phyloP scores from a whole-genome alignment of 2,888 invertebrate genomes.

The Eristalinus sepulchralis region DNA sequence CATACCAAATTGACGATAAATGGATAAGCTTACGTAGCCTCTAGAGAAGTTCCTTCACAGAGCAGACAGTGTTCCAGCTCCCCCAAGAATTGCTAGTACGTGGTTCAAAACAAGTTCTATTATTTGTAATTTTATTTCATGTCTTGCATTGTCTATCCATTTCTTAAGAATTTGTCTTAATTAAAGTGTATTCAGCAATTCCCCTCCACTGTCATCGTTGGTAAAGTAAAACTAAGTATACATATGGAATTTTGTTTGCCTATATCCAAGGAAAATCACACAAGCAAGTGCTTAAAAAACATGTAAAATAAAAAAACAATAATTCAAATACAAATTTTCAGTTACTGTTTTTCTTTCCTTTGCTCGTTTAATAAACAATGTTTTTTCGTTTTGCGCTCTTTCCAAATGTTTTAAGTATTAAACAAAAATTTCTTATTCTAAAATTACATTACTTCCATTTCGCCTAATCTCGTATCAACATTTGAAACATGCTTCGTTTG shows the following conservation, averaged over 20 bases:
- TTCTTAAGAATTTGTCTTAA: not conserved
- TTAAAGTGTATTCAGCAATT: not conserved
- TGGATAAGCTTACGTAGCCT: no score
- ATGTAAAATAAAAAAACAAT: not conserved
- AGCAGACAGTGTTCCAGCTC: no score
- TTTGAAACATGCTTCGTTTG: slow-evolving; percentile 47
- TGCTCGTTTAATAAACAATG: slow-evolving; percentile 6
- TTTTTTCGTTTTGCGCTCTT: not conserved
- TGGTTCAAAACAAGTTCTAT: not conserved
- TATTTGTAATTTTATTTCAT: not conserved
- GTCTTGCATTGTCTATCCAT: not conserved
- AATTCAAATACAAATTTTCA: not conserved
- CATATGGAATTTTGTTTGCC: not conserved
- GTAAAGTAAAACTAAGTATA: not conserved
- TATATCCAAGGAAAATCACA: not conserved
- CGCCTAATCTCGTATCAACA: slow-evolving; percentile 29
- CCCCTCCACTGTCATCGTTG: not conserved
- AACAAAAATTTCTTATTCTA: slow-evolving; percentile 16
- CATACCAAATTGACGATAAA: no score
- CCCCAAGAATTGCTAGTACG: no score
- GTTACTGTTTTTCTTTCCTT: not conserved
- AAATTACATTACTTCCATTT: not conserved
- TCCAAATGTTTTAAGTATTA: not conserved
- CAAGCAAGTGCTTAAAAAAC: not conserved
- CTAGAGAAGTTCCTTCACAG: no score